phyloP scores from a whole-genome alignment of 2,888 invertebrate genomes.

The Pomacea canaliculata region DNA sequence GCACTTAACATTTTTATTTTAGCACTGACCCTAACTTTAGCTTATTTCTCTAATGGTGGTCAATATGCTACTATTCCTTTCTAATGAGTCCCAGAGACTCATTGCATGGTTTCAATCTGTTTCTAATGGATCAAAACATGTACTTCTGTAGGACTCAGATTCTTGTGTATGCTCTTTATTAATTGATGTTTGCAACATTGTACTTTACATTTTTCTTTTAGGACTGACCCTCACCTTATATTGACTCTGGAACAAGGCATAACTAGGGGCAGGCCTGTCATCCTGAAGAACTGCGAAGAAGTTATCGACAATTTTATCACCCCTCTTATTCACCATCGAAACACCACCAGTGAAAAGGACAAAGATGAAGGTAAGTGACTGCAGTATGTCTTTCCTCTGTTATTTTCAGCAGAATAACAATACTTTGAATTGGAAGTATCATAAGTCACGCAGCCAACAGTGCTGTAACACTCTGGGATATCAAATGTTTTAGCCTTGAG shows the following conservation, averaged over 20 bases:
- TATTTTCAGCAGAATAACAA: not conserved
- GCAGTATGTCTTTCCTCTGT: not conserved
- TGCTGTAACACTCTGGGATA: too few species aligned
- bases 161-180: too few species aligned
- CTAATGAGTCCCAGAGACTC: too few species aligned
- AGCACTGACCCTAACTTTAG: too few species aligned
- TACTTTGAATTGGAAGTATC: not conserved
- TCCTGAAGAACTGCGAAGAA: conserved; percentile 62
- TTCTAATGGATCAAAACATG: too few species aligned
- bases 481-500: too few species aligned
- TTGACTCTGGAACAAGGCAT: conserved; percentile 64
- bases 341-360: conserved; percentile 56
- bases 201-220: conserved; percentile 23
- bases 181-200: too few species aligned
- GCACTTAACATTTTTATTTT: too few species aligned
- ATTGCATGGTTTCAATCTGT: too few species aligned
- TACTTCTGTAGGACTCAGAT: too few species aligned
- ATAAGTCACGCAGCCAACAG: not conserved
- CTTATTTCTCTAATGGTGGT: too few species aligned
- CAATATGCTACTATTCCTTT: too few species aligned
- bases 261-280: conserved; percentile 63
- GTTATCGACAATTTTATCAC: conserved; percentile 63
- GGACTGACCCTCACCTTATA: conserved; percentile 64
- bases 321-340: conserved; percentile 65
- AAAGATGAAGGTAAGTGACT: conserved; percentile 54